These are phyloP conservation scores for Centropus bengalensis DNA, from an alignment of 2,113 vertebrate species.

Conservation along the genomic window DNA sequence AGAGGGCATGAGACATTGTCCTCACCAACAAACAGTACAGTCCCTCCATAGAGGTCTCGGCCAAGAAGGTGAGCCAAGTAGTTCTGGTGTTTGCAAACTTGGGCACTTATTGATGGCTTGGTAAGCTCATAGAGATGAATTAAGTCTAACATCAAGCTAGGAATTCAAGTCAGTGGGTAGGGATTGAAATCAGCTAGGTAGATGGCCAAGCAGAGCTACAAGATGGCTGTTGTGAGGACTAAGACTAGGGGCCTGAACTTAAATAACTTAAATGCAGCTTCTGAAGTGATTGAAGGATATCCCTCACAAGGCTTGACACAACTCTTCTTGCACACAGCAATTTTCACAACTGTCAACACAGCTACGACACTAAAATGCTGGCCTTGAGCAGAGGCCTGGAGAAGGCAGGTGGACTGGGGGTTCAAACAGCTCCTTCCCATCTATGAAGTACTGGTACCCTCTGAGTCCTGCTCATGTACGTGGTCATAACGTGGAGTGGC, in stretches of 20 bases:
- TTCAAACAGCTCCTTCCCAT: not conserved
- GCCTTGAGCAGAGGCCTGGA: not conserved
- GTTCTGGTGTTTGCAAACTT: not conserved
- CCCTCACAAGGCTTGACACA: not conserved
- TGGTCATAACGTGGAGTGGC: not conserved
- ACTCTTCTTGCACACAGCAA: not conserved
- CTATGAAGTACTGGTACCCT: not conserved
- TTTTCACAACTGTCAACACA: not conserved
- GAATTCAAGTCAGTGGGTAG: not conserved
- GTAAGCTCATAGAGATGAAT: not conserved
- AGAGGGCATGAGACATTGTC: rapidly evolving
- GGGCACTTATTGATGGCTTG: not conserved
- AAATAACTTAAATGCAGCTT: not conserved
- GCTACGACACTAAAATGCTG: not conserved
- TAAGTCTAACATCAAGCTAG: not conserved
- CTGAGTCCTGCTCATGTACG: not conserved
- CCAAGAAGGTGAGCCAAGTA: not conserved
- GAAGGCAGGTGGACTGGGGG: not conserved
- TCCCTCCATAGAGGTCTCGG: not conserved
- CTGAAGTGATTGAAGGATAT: not conserved
- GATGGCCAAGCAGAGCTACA: not conserved
- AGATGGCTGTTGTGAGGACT: not conserved
- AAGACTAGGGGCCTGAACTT: not conserved
- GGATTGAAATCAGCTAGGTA: not conserved
- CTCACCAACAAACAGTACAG: not conserved